A percentile compares a stretch with the other conserved stretches of the same genome.
These are phyloP conservation scores for Thamnophis sirtalis DNA, from an alignment of 2,113 vertebrate species.

Conservation along the genomic window DNA sequence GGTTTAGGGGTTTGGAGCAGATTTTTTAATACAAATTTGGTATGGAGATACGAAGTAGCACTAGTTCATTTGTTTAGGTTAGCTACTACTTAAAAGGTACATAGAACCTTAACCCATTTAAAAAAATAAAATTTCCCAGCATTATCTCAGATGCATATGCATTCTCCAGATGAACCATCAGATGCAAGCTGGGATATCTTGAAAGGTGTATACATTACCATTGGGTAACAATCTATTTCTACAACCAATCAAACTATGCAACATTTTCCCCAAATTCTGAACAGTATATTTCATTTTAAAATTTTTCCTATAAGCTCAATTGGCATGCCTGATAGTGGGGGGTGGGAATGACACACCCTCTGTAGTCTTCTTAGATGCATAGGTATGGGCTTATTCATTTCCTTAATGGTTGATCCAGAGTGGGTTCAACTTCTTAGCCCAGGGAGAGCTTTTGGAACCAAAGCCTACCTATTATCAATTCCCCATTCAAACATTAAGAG, in stretches of 20 bases:
- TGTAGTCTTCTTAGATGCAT: not conserved
- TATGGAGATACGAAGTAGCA: not conserved
- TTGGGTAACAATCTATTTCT: not conserved
- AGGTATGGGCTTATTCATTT: not conserved
- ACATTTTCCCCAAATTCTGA: not conserved
- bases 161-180: not conserved
- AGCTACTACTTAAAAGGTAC: not conserved
- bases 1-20: not conserved
- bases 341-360: not conserved
- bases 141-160: not conserved
- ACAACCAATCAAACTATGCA: not conserved
- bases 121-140: not conserved
- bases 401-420: not conserved
- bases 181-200: not conserved
- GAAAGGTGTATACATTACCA: too few relatives aligned
- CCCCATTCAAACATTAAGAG: not conserved
- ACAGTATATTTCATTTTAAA: not conserved
- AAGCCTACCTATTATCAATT: not conserved
- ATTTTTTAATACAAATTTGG: not conserved
- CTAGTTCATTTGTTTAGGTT: not conserved
- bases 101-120: not conserved
- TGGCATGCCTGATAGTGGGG: not conserved
- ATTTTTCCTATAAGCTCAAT: not conserved
- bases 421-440: not conserved
- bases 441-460: not conserved